Conservation (phyloP, 92 coral and sea anemone genomes). For the Ricordea florida region DNA sequence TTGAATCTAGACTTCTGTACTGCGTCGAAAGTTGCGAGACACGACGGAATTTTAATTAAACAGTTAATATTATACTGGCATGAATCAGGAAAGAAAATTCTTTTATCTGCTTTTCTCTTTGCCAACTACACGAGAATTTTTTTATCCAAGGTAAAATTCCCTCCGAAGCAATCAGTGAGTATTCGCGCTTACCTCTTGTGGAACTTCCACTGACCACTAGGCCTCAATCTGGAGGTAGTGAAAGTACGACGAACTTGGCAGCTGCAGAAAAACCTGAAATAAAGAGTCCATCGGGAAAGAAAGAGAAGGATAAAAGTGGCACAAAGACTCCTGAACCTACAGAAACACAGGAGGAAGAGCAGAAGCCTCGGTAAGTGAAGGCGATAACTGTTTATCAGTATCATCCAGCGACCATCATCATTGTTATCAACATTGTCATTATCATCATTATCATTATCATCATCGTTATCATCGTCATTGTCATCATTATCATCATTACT, state of each 20-base stretch:
- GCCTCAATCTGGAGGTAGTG: conserved; percentile 87
- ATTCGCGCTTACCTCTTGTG: conserved; percentile 90
- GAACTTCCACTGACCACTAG: conserved; percentile 86
- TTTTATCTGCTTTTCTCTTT: too few relatives aligned
- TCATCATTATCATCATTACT: too few relatives aligned
- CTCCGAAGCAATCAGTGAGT: conserved; percentile 64
- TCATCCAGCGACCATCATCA: not conserved
- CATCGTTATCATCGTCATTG: too few relatives aligned
- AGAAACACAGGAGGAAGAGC: conserved; percentile 83
- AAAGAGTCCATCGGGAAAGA: conserved; percentile 80
- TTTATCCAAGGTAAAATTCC: conserved; percentile 91
- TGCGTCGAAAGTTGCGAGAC: too few relatives aligned
- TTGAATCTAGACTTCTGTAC: too few relatives aligned
- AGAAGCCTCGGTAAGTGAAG: conserved; percentile 68
- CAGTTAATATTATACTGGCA: too few relatives aligned
- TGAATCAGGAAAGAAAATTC: too few relatives aligned
- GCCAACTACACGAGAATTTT: too few relatives aligned
- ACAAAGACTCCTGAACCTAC: conserved; percentile 85
- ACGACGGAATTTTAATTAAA: too few relatives aligned
- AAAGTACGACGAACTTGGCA: conserved; percentile 50
- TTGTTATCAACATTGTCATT: not conserved
- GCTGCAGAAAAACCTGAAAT: conserved; percentile 59
- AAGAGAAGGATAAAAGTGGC: conserved; percentile 60
- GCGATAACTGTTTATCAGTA: not conserved
- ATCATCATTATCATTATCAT: too few relatives aligned